Base-by-base conservation (phyloP, 23 tunicate species). In the Botrylloides violaceus region DNA sequence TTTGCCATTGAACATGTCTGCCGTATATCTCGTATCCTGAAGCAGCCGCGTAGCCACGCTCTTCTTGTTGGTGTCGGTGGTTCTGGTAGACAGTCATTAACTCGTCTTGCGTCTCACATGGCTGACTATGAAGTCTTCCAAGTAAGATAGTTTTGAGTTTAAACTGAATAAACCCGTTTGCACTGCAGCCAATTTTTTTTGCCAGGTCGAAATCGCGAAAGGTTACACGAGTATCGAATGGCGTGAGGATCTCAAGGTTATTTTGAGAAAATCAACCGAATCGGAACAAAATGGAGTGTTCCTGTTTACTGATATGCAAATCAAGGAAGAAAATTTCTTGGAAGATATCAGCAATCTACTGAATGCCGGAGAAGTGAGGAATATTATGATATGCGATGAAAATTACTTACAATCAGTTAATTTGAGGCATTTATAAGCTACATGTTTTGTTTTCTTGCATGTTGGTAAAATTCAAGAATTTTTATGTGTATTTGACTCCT, bases 1-100 rank as follows among this genome's bases (percentile, higher is more conserved):
- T 93, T 86, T 77, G 95, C 95, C 28, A 81, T 93, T 43, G 98
- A 93, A 84, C 98, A 93, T 65, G 87, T 93, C 49, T 81, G 88
- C 32, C 72, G 77, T 15, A 93, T 93, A 20, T 77, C 94, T 21
- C 84, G 98, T 34, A 81, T 93, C n/a, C 48, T 93, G 36, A 93
- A 93, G 55, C 95, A 86, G 34, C 98, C 98, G 18, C 71, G 94
- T 2, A 77, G 94, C 66, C 95, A 93, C 59, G 98, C 98, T 2
- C 70, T 93, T 60, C 81, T 93, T 43, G 98, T 93, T 20, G 98
- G 92, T 21, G 81, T 85, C 34, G 97, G 97, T 56, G 97, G 97
- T 0, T 78, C 85, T 36, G 97, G 97, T 3, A 64, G 98, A 2
- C 98, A 93, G 47, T 85, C 94, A 24, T 62, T 93, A 38, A 93